Percentiles rank a stretch among this genome's conserved stretches.
Evolutionary conservation across 2,113 vertebrate genomes (phyloP).

Genomic region (Phrynosoma platyrhinos): DNA sequence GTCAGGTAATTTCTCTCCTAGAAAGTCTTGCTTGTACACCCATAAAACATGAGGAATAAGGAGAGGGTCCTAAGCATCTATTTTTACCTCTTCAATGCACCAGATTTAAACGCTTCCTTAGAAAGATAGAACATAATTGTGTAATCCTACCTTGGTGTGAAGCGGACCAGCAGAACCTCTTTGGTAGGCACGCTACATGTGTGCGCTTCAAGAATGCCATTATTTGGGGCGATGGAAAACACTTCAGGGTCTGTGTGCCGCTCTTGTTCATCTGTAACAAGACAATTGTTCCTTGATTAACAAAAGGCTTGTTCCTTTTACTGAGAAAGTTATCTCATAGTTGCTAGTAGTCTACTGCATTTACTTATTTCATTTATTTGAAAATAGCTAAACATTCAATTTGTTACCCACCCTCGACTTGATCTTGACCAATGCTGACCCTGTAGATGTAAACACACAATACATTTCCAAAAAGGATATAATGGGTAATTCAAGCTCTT

Average conservation of each 20-base stretch:
- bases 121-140: neutral
- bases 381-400: neutral
- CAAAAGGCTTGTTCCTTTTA: too few species aligned
- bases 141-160: slow-evolving; percentile 84
- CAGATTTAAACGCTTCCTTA: too few species aligned
- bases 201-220: slow-evolving; percentile 78
- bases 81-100: too few species aligned
- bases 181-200: slow-evolving; percentile 56
- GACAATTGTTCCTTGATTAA: neutral
- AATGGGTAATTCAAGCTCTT: neutral
- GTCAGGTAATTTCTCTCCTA: too few species aligned
- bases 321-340: neutral
- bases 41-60: too few species aligned
- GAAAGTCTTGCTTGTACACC: too few species aligned
- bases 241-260: neutral
- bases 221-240: slow-evolving; percentile 81
- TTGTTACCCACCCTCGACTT: neutral
- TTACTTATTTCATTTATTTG: neutral
- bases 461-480: neutral
- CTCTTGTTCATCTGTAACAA: slow-evolving; percentile 62
- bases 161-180: slow-evolving; percentile 81
- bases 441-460: too few species aligned
- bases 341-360: neutral
- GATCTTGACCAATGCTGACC: too few species aligned
- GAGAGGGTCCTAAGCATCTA: too few species aligned